Evolutionary conservation across 2,113 vertebrate genomes (phyloP).

Genomic region (Leptosomus discolor): DNA sequence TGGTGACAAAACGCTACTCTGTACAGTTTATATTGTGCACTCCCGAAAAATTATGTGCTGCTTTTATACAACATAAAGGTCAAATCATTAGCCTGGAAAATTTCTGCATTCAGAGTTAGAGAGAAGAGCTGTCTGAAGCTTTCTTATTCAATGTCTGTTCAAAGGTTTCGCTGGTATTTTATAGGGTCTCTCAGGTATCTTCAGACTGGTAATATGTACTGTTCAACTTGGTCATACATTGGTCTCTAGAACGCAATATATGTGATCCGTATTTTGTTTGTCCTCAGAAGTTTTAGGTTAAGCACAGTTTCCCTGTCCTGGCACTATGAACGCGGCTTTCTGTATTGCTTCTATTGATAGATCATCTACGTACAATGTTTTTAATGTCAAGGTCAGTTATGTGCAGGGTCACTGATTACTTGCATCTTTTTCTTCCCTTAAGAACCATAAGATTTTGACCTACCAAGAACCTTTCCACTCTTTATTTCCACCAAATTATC

Average conservation of each 20-base stretch:
- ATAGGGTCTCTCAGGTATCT: background rate
- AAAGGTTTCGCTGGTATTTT: background rate
- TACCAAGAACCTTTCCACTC: background rate
- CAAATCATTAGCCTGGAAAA: constrained; percentile 36
- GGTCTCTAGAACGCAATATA: background rate
- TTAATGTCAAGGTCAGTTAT: background rate
- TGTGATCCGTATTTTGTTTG: background rate
- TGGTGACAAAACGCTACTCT: background rate
- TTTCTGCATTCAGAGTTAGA: background rate
- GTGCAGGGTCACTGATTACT: background rate
- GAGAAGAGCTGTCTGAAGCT: background rate
- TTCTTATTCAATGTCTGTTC: background rate
- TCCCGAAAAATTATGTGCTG: constrained; percentile 30
- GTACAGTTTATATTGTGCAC: background rate
- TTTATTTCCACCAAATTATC: background rate
- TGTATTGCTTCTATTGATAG: background rate
- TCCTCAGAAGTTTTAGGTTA: background rate
- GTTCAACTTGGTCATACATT: background rate
- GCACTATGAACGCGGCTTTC: background rate
- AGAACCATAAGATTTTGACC: background rate
- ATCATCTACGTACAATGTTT: background rate
- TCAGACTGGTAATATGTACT: background rate
- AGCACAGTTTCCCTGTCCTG: background rate
- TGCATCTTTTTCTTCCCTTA: background rate
- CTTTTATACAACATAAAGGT: constrained; percentile 13